Evolutionary conservation across 2,888 invertebrate genomes (phyloP), one percentile per base, ranked within the genome.

Genomic region (Strigamia maritima): DNA sequence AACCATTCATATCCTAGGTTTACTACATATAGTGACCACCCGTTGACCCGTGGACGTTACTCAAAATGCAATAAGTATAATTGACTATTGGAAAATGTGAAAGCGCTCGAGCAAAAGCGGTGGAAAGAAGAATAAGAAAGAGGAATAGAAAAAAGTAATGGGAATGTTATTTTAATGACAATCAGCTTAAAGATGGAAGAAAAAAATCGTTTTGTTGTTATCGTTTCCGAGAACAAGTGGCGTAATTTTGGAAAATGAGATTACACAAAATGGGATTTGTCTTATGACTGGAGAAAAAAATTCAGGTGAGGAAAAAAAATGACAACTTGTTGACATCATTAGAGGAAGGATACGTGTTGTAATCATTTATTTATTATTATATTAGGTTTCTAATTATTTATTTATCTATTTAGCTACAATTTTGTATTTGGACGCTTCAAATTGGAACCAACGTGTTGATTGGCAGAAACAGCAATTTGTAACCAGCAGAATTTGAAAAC

Each of bases 221-320:
- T 65, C 22, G 12, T 65, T 65, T 24, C 60, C 0, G 10, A 4
- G 44, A 44, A 44, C 44, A 44, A 19, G 22, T 65, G 60, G 19
- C 7, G 14, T 65, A 16, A 65, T 65, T 65, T 24, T 12, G 12
- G 60, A 65, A 65, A 65, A 65, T 65, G 60, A 65, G 60, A 65
- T 65, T 19, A 65, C 60, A 65, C 60, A 12, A 65, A 65, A 65
- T 65, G 22, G 60, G 60, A 65, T 65, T 65, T 65, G 60, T 65
- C 22, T 19, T 24, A n/a, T 24, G 22, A 65, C 10, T 12, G 24
- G 10, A 24, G 7, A 24, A 65, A 22, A 22, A 24, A 65, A 65
- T 12, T 14, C 16, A 65, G 24, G 12, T 65, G 24, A n/a, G n/a
- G 22, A 22, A 24, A 65, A 65, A 49, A 65, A 65, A 7, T 65